Conservation (phyloP, 2,797 vertebrate genomes). For the Gouania willdenowi region DNA sequence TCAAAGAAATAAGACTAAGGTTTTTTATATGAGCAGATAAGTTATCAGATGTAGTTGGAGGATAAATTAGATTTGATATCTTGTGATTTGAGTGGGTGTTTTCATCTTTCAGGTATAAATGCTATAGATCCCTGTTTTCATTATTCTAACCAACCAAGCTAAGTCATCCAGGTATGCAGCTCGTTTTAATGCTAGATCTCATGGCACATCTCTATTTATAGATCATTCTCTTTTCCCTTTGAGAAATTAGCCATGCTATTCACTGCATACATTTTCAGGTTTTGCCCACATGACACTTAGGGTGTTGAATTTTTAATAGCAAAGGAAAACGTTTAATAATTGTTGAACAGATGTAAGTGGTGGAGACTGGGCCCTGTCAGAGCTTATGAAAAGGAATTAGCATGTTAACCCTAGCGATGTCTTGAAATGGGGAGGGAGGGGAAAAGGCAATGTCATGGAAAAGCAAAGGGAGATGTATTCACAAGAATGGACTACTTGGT, state of each 20-base stretch:
- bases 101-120: too few relatives aligned
- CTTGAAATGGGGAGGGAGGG: constrained; percentile 31
- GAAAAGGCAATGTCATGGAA: background rate
- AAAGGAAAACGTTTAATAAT: constrained; percentile 92
- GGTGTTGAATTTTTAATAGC: constrained; percentile 99
- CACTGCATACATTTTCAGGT: constrained; percentile 98
- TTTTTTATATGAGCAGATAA: too few relatives aligned
- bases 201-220: constrained; percentile 88
- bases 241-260: constrained; percentile 98
- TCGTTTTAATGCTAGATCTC: constrained; percentile 79
- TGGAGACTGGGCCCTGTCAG: constrained; percentile 88
- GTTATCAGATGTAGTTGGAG: too few relatives aligned
- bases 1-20: too few relatives aligned
- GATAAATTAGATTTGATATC: too few relatives aligned
- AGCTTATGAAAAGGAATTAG: constrained; percentile 94
- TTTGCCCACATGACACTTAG: constrained; percentile 90
- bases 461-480: constrained; percentile 12
- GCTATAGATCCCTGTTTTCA: too few relatives aligned
- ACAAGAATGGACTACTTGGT: constrained; percentile 38
- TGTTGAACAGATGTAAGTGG: constrained; percentile 99
- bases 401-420: constrained; percentile 86
- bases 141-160: too few relatives aligned
- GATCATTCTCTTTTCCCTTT: constrained; percentile 66
- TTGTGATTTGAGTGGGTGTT: too few relatives aligned
- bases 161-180: constrained; percentile 6